Evolutionary conservation across 2,888 invertebrate genomes (phyloP), one percentile per base, ranked within the genome.

Genomic region (Caenorhabditis panamensis): DNA sequence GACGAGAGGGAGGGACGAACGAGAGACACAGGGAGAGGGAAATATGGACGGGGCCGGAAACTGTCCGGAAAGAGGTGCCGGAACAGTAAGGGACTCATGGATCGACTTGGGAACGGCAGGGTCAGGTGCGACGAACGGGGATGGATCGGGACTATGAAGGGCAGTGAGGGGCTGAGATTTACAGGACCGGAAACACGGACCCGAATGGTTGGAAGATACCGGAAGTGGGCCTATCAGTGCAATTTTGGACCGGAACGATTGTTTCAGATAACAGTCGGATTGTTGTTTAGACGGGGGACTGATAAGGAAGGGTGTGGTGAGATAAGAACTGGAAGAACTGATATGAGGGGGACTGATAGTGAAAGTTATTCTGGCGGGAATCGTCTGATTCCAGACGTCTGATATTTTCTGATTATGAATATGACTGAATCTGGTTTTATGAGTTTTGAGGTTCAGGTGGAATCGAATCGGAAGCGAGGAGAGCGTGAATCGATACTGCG

Each of bases 241-340:
- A 18, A 18, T 47, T 47, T 18, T 18, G 4, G 18, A n/a, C 5
- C 20, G 18, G 47, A 47, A 47, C 47, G 18, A 6, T 3, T 47
- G 47, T 47, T 47, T 18, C 47, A 47, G 47, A 47, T 18, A 61
- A 63, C 59, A 63, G 41, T 37, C 51, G 31, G n/a, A 13, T 18
- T 44, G 9, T 13, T 49, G 0, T 37, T 11, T 24, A 22, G 37
- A 26, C 20, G 49, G 58, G 36, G 8, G 8, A 67, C 47, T 67
- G 67, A 67, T 67, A 67, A 67, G 56, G 44, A 47, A 28, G 4
- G 67, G 31, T n/a, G 31, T 6, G 47, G 31, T 28, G 44, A 16
- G 58, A 58, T 67, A 66, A 68, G 67, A 49, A 68, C 36, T 31
- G 28, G 22, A 26, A 20, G 58, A 67, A 47, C 44, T 51, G 63